Conservation (phyloP, 2,888 invertebrate species). For the Trachelus iudaicus region DNA sequence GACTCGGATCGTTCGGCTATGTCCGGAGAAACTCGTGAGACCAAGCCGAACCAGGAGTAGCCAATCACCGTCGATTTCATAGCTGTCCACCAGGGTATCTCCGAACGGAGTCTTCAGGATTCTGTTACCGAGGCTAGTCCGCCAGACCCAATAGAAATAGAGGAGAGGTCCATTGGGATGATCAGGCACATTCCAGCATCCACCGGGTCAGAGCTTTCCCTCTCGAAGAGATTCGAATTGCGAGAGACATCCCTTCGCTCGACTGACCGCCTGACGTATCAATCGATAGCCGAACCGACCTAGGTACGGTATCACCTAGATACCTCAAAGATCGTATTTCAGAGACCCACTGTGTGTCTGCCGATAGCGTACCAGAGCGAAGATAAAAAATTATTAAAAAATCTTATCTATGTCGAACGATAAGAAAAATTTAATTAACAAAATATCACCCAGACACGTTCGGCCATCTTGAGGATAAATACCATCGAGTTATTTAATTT, state of each 20-base stretch:
- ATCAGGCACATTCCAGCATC: constrained; percentile 55
- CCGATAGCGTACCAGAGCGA: too few species aligned
- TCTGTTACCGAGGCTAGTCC: constrained; percentile 51
- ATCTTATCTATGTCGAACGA: constrained; percentile 5
- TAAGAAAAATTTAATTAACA: constrained; percentile 16
- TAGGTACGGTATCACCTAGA: neutral
- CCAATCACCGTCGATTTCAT: constrained; percentile 61
- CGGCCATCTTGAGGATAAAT: too few species aligned
- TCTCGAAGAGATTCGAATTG: constrained; percentile 51
- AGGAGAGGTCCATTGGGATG: constrained; percentile 44
- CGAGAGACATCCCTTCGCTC: constrained; percentile 34
- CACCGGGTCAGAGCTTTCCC: constrained; percentile 42
- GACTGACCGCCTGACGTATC: constrained; percentile 39
- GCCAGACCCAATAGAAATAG: constrained; percentile 29
- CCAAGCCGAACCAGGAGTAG: constrained; percentile 36
- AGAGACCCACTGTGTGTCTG: too few species aligned
- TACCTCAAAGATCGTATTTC: too few species aligned
- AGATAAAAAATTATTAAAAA: too few species aligned
- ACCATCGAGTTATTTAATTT: too few species aligned
- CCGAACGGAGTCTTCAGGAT: constrained; percentile 37
- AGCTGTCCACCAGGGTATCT: constrained; percentile 47
- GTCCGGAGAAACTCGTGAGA: neutral
- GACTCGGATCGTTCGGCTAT: too few species aligned
- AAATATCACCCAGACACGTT: too few species aligned
- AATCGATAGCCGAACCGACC: constrained; percentile 30